Conservation (phyloP, 2,888 invertebrate genomes). For the Dicyrtoma fusca region DNA sequence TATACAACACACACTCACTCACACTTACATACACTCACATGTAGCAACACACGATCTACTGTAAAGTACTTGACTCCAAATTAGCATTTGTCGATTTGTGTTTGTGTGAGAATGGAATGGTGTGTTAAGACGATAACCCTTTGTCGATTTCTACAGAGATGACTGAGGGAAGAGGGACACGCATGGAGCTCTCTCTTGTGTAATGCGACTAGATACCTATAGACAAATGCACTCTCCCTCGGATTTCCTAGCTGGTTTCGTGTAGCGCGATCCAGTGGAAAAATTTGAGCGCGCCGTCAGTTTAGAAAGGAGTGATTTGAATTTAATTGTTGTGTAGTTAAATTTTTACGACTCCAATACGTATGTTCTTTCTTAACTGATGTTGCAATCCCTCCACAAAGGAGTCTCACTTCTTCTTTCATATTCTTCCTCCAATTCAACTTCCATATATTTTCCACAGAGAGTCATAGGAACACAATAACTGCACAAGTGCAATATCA, state of each 20-base stretch:
- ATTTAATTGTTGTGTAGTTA: constrained; percentile 24
- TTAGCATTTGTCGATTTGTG: too few species aligned
- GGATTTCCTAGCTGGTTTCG: too few species aligned
- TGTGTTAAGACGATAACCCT: too few species aligned
- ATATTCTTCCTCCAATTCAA: not conserved
- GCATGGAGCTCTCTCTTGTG: not conserved
- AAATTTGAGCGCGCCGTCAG: constrained; percentile 1
- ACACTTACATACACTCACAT: too few species aligned
- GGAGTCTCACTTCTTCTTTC: not conserved
- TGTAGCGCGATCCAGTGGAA: not conserved
- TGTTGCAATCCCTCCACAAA: too few species aligned
- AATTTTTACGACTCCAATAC: constrained; percentile 13
- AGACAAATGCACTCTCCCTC: too few species aligned
- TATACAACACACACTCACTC: too few species aligned
- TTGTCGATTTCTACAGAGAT: not conserved
- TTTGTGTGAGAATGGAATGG: too few species aligned
- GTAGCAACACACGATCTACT: not conserved
- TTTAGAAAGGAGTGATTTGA: constrained; percentile 17
- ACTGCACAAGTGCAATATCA: too few species aligned
- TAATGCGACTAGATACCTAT: too few species aligned
- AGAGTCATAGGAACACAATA: too few species aligned
- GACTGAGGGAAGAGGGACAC: not conserved
- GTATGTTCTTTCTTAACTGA: not conserved
- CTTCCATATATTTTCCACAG: not conserved
- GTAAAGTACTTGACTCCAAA: too few species aligned